Evolutionary conservation across 2,888 invertebrate species (phyloP).

Genomic region (Dexiosoma caninum): DNA sequence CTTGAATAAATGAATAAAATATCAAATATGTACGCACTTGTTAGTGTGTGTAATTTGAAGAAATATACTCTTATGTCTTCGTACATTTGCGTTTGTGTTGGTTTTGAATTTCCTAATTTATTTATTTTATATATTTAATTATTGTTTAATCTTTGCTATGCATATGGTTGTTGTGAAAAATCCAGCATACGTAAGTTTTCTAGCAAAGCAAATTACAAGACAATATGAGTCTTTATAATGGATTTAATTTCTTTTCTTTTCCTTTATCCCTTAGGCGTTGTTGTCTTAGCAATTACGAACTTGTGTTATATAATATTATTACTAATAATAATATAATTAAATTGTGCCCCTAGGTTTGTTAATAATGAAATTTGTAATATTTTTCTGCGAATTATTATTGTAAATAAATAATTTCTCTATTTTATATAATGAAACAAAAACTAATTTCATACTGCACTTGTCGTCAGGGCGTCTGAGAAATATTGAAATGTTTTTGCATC

Average conservation of each 20-base stretch:
- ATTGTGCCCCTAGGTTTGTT: slow-evolving; percentile 10
- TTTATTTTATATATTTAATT: slow-evolving; percentile 14
- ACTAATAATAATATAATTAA: slow-evolving; percentile 36
- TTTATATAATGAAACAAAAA: background rate
- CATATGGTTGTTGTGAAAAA: background rate
- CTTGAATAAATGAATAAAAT: slow-evolving; percentile 21
- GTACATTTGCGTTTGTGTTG: background rate
- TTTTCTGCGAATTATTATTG: background rate
- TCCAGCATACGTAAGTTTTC: background rate
- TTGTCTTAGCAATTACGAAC: background rate
- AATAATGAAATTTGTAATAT: slow-evolving; percentile 24
- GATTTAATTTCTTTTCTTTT: no score
- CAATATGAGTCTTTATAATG: background rate
- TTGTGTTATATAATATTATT: background rate
- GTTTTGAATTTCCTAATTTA: no score
- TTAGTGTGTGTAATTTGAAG: no score
- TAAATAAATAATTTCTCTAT: slow-evolving; percentile 42
- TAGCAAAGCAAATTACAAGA: background rate
- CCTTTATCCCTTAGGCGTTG: background rate
- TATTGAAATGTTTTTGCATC: no score
- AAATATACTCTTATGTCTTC: background rate
- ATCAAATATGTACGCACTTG: background rate
- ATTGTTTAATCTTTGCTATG: background rate
- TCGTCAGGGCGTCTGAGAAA: no score
- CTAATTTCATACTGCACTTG: no score